Evolutionary conservation across 2,888 invertebrate species (phyloP).

Genomic region (Acanthosoma haemorrhoidale): DNA sequence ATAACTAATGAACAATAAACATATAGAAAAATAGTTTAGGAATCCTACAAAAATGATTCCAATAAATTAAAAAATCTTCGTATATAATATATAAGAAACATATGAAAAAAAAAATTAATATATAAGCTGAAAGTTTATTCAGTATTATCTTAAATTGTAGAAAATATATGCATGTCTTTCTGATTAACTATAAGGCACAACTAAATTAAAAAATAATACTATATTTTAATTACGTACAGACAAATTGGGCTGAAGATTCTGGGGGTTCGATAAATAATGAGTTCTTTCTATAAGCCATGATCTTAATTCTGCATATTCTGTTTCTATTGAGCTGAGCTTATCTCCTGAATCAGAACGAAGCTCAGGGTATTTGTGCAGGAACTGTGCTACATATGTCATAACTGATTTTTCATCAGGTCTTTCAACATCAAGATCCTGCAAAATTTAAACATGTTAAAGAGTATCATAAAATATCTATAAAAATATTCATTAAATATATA

Average conservation of each 20-base stretch:
- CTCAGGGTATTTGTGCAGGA: slow-evolving; percentile 90
- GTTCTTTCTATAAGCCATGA: slow-evolving; percentile 78
- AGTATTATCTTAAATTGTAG: background rate
- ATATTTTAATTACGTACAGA: background rate
- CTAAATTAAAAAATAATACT: no score
- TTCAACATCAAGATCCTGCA: slow-evolving; percentile 44
- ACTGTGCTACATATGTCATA: slow-evolving; percentile 98
- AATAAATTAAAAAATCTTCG: background rate
- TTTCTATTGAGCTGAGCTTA: slow-evolving; percentile 64
- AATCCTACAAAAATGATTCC: no score
- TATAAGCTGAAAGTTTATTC: background rate
- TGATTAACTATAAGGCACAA: background rate
- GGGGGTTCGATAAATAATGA: slow-evolving; percentile 67
- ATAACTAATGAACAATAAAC: no score
- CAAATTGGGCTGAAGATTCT: slow-evolving; percentile 70
- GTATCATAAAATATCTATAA: background rate
- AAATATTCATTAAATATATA: background rate
- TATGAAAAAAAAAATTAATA: background rate
- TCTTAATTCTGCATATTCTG: slow-evolving; percentile 72
- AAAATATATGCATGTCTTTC: background rate
- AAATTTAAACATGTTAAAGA: background rate
- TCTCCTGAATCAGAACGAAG: slow-evolving; percentile 54
- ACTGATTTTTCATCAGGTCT: slow-evolving; percentile 96
- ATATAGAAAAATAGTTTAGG: no score
- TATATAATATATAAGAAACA: background rate